These are phyloP conservation scores for Armadillidium nasatum DNA, from an alignment of 1,140 invertebrate genomes.

Conservation along the genomic window DNA sequence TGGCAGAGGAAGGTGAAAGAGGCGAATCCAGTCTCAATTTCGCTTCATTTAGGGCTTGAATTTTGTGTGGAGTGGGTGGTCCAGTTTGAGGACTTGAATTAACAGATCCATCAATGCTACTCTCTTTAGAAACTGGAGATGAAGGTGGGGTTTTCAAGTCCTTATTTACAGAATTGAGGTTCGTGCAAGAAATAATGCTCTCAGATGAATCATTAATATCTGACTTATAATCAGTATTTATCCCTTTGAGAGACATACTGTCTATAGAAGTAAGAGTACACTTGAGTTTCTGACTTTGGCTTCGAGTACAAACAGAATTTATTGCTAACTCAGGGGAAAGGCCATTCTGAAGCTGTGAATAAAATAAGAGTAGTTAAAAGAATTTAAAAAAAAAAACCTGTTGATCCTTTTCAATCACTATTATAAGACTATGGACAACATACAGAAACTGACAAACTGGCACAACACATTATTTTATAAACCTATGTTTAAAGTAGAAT, in stretches of 20 bases:
- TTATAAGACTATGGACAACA: too few relatives aligned
- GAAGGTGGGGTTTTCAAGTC: conserved; percentile 16
- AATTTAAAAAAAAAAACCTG: background rate
- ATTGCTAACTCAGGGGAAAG: background rate
- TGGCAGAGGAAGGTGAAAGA: conserved; percentile 32
- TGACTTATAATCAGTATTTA: background rate
- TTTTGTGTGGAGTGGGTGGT: conserved; percentile 44
- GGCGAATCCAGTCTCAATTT: conserved; percentile 40
- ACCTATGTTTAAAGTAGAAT: too few relatives aligned
- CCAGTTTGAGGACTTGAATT: conserved; percentile 33
- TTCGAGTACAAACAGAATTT: background rate
- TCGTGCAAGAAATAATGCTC: background rate
- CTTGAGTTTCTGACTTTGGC: background rate
- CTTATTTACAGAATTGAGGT: background rate
- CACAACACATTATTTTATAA: too few relatives aligned
- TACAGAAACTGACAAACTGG: too few relatives aligned
- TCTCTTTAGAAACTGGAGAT: conserved; percentile 17
- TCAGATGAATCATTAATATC: background rate
- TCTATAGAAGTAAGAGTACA: background rate
- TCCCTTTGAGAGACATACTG: background rate
- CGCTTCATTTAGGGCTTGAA: conserved; percentile 43
- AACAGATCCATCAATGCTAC: conserved; percentile 19
- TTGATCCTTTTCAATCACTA: too few relatives aligned
- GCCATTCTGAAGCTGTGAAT: background rate
- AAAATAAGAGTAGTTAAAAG: background rate